phyloP scores from a whole-genome alignment of 2,797 vertebrate genomes.

The Monodelphis domestica region DNA sequence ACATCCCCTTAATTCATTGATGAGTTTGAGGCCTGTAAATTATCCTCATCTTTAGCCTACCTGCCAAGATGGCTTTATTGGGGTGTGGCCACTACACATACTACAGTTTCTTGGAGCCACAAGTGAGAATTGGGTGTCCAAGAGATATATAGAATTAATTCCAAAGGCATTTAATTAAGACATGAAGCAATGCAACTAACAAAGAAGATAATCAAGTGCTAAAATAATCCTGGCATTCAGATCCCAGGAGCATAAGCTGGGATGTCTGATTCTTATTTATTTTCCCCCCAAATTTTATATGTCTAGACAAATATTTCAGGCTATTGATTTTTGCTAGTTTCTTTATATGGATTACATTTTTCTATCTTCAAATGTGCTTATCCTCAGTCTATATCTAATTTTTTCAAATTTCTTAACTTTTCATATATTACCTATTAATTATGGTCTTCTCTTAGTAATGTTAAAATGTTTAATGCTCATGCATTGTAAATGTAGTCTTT shows the following conservation, averaged over 20 bases:
- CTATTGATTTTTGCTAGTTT: neutral
- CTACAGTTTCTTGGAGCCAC: too few relatives aligned
- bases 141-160: neutral
- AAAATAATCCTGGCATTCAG: neutral
- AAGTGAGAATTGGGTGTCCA: too few relatives aligned
- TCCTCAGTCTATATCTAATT: neutral
- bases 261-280: neutral
- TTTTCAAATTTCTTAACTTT: neutral
- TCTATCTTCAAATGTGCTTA: neutral
- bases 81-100: too few relatives aligned
- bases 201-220: neutral
- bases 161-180: neutral
- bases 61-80: too few relatives aligned
- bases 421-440: neutral
- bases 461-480: neutral
- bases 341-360: neutral
- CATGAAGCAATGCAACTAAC: neutral
- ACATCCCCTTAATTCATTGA: too few relatives aligned
- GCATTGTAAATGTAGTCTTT: neutral
- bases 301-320: neutral
- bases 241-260: neutral
- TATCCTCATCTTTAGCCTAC: too few relatives aligned
- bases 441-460: neutral
- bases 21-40: too few relatives aligned
- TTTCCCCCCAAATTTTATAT: neutral